phyloP scores from a whole-genome alignment of 2,797 vertebrate genomes.

The Diglossa cyanea region DNA sequence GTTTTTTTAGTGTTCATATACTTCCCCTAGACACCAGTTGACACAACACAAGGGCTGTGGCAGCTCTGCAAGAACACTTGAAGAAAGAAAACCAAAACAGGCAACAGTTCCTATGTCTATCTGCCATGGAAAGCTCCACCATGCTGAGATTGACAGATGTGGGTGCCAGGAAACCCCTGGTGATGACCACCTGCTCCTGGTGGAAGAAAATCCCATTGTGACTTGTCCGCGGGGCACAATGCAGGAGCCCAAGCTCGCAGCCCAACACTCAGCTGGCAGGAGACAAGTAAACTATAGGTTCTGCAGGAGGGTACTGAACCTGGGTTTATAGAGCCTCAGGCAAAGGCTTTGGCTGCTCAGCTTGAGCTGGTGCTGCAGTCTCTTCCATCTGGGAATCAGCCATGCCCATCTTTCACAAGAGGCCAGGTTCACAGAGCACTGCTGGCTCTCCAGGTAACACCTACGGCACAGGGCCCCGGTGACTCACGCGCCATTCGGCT shows the following conservation, averaged over 20 bases:
- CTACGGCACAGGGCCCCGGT: neutral
- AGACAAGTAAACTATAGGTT: neutral
- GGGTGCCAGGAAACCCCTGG: neutral
- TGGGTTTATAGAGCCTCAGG: neutral
- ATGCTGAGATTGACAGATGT: accelerated
- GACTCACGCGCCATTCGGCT: neutral
- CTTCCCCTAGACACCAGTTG: neutral
- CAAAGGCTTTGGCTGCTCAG: neutral
- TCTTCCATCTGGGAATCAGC: neutral
- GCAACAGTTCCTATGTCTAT: neutral
- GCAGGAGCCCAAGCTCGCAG: neutral
- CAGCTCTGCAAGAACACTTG: neutral
- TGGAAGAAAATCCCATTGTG: neutral
- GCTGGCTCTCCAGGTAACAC: neutral
- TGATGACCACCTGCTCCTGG: neutral
- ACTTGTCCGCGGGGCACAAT: accelerated
- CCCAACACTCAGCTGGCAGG: neutral
- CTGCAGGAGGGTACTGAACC: neutral
- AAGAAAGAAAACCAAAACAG: neutral
- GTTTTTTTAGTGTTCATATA: neutral
- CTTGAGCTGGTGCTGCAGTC: neutral
- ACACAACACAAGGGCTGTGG: neutral
- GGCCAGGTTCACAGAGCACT: accelerated
- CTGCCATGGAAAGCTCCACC: accelerated
- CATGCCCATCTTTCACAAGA: neutral